Evolutionary conservation across 2,888 invertebrate species (phyloP).

Genomic region (Parasteatoda lunata): DNA sequence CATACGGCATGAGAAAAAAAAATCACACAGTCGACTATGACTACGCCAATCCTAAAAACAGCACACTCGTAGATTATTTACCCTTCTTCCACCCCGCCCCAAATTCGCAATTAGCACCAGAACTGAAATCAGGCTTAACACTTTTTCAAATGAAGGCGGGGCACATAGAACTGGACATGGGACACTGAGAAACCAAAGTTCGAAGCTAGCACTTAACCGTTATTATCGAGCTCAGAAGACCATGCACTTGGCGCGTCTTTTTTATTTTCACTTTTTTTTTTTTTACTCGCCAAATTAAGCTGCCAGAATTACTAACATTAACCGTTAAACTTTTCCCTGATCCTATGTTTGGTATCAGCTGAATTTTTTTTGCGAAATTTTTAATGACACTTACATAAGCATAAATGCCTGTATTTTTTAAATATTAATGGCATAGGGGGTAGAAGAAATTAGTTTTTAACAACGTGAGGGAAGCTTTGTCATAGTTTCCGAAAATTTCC

Average conservation of each 20-base stretch:
- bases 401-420: constrained; percentile 33
- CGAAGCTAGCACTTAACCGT: constrained; percentile 47
- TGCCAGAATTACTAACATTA: constrained; percentile 59
- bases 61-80: constrained; percentile 34
- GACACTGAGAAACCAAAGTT: constrained; percentile 24
- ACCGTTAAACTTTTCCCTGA: constrained; percentile 41
- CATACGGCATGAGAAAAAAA: constrained; percentile 21
- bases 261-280: constrained; percentile 11
- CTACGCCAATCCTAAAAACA: constrained; percentile 8
- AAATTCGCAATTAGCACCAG: constrained; percentile 42
- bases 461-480: not conserved
- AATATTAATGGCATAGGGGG: constrained; percentile 37
- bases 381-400: constrained; percentile 35
- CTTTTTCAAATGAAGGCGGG: constrained; percentile 60
- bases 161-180: constrained; percentile 29
- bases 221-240: constrained; percentile 45
- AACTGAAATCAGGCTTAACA: constrained; percentile 61
- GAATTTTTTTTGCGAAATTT: constrained; percentile 26
- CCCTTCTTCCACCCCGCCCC: not conserved
- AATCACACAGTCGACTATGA: not conserved
- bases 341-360: not conserved
- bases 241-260: constrained; percentile 7
- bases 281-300: constrained; percentile 60
- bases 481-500: not conserved
- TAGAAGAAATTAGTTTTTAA: constrained; percentile 35